Conservation (phyloP, 2,113 vertebrate genomes). For the Lagopus muta region DNA sequence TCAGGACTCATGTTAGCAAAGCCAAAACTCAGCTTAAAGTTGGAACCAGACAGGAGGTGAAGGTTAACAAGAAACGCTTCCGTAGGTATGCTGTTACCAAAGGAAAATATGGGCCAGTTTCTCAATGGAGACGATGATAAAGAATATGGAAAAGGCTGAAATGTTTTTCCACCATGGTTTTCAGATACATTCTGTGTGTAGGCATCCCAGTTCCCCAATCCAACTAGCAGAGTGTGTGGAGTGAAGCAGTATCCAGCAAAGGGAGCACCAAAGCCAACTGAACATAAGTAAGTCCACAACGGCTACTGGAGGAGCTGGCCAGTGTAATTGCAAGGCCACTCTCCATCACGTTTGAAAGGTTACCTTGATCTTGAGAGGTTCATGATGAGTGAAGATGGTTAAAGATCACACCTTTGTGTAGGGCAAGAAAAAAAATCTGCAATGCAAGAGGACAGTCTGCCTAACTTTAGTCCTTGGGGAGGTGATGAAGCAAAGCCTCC, state of each 20-base stretch:
- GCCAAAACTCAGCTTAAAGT: background rate
- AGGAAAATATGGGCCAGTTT: accelerated
- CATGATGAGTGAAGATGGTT: background rate
- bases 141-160: background rate
- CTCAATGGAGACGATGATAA: background rate
- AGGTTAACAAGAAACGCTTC: background rate
- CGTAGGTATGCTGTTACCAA: background rate
- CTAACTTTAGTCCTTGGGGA: background rate
- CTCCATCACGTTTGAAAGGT: background rate
- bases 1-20: background rate
- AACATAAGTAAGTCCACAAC: background rate
- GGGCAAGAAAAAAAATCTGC: background rate
- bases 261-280: background rate
- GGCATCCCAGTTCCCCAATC: background rate
- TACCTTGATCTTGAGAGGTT: background rate
- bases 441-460: background rate
- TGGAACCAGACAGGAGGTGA: background rate
- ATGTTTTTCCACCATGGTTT: background rate
- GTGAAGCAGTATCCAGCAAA: background rate
- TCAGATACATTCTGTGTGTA: background rate
- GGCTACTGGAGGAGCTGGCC: background rate
- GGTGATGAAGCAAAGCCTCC: background rate
- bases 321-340: background rate
- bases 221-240: background rate
- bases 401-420: background rate